Percentiles rank a stretch among this genome's conserved stretches.
phyloP scores from a whole-genome alignment of 2,113 vertebrate genomes.

The Gracilinanus agilis region DNA sequence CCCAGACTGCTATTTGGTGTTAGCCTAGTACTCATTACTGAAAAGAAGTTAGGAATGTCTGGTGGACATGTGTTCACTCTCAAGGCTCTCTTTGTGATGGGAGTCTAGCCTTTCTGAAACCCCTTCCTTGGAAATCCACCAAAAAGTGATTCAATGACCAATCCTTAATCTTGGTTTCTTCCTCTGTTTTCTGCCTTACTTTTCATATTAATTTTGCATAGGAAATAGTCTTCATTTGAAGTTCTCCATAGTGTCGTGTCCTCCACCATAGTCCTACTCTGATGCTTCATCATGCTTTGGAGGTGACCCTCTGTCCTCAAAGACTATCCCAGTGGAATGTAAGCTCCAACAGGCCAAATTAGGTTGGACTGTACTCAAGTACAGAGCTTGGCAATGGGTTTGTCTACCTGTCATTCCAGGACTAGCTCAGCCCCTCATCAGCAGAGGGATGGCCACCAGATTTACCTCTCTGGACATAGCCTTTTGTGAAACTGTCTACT shows the following conservation, averaged over 20 bases:
- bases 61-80: background rate
- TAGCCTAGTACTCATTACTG: rapidly evolving
- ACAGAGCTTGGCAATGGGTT: background rate
- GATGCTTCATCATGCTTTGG: background rate
- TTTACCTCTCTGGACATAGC: background rate
- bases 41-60: rapidly evolving
- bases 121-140: background rate
- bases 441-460: background rate
- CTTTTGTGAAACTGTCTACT: background rate
- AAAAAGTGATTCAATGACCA: background rate
- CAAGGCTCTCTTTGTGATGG: background rate
- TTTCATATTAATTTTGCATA: background rate
- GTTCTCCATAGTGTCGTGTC: background rate
- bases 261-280: background rate
- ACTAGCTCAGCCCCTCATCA: background rate
- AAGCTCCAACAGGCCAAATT: background rate
- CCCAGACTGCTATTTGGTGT: background rate
- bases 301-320: background rate
- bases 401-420: background rate
- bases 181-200: background rate
- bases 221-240: background rate
- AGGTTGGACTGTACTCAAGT: background rate
- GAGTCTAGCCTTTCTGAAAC: background rate
- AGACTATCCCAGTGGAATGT: background rate
- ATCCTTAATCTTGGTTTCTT: background rate